Conservation (phyloP, 2,888 invertebrate genomes). For the Mythimna albipuncta region DNA sequence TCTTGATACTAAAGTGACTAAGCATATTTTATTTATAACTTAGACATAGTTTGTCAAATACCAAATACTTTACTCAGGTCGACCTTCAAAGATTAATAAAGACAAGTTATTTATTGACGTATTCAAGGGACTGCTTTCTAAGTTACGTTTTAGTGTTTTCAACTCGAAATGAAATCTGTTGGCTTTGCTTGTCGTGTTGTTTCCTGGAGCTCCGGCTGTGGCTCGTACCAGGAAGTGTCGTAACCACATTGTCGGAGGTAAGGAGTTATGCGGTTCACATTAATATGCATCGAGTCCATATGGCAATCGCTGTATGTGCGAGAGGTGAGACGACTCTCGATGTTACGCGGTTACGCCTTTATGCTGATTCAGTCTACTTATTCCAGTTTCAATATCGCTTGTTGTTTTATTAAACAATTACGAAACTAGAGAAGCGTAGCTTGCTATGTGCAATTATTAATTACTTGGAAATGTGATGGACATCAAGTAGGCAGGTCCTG, state of each 20-base stretch:
- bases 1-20: slow-evolving; percentile 20
- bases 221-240: slow-evolving; percentile 82
- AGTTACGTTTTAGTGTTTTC: slow-evolving; percentile 28
- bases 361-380: slow-evolving; percentile 68
- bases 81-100: slow-evolving; percentile 10
- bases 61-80: background rate
- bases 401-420: slow-evolving; percentile 60
- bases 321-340: slow-evolving; percentile 70
- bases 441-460: slow-evolving; percentile 44
- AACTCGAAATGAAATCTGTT: slow-evolving; percentile 27
- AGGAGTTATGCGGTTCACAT: slow-evolving; percentile 80
- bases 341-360: slow-evolving; percentile 68
- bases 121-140: slow-evolving; percentile 25
- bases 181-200: slow-evolving; percentile 61
- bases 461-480: slow-evolving; percentile 30
- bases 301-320: slow-evolving; percentile 69
- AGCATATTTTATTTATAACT: slow-evolving; percentile 14
- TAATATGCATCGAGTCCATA: slow-evolving; percentile 83
- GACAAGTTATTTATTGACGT: slow-evolving; percentile 5
- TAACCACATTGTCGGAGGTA: slow-evolving; percentile 79
- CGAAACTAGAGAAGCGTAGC: slow-evolving; percentile 54
- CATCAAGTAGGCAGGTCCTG: slow-evolving; percentile 1
- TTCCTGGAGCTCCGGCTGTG: slow-evolving; percentile 62
- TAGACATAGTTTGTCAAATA: background rate
- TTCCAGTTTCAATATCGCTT: slow-evolving; percentile 63